phyloP scores from a whole-genome alignment of 2,888 invertebrate genomes.

The Sminthurides aquaticus region DNA sequence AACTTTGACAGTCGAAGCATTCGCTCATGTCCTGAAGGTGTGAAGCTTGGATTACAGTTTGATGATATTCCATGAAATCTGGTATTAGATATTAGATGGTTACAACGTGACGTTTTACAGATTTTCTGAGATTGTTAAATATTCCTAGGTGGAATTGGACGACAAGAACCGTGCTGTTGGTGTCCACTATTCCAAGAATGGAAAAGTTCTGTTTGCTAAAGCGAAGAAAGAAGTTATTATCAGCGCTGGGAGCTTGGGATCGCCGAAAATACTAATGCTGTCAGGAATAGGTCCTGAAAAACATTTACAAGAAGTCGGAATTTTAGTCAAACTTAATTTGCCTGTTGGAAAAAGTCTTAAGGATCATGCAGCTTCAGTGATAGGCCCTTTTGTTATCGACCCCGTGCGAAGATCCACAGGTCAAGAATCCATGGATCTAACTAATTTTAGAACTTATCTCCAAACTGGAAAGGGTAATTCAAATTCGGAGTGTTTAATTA shows the following conservation, averaged over 20 bases:
- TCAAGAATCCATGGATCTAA: background rate
- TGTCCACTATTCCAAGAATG: background rate
- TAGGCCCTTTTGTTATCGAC: slow-evolving; percentile 8
- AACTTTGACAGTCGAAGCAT: slow-evolving; percentile 20
- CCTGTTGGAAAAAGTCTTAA: slow-evolving; percentile 26
- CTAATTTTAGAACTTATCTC: background rate
- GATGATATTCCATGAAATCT: background rate
- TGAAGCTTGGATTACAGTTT: background rate
- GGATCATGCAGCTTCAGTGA: slow-evolving; percentile 6
- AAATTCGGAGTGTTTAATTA: too few species aligned
- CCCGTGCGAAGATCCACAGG: background rate
- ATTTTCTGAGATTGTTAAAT: too few species aligned
- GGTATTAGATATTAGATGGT: background rate
- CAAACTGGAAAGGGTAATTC: slow-evolving; percentile 1
- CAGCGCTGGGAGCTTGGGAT: background rate
- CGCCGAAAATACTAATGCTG: slow-evolving; percentile 8
- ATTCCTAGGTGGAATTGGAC: background rate
- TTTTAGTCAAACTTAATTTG: slow-evolving; percentile 13
- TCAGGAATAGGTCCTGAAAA: slow-evolving; percentile 8
- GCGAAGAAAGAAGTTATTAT: slow-evolving; percentile 10
- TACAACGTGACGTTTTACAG: background rate
- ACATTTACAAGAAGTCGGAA: slow-evolving; percentile 7
- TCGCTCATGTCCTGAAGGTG: slow-evolving; percentile 27
- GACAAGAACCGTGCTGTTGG: slow-evolving; percentile 1
- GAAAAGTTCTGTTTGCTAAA: background rate